Evolutionary conservation across 2,888 invertebrate species (phyloP).

Genomic region (Euspilapteryx auroguttella): DNA sequence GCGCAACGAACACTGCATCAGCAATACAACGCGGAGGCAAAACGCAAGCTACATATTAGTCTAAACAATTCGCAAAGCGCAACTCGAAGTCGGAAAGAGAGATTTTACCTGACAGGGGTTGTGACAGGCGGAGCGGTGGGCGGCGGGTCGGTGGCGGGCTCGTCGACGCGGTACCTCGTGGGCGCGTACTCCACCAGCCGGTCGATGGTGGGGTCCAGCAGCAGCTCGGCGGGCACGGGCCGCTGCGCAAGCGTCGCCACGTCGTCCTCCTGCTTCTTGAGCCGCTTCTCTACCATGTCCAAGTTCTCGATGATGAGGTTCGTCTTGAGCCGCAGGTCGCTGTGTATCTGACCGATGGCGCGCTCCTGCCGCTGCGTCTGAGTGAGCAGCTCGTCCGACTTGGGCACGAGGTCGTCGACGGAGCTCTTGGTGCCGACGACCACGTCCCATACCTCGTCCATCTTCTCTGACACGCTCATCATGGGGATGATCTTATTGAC

Average conservation of each 20-base stretch:
- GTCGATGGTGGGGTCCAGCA: slow-evolving; percentile 75
- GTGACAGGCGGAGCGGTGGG: slow-evolving; percentile 32
- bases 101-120: slow-evolving; percentile 47
- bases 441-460: slow-evolving; percentile 91
- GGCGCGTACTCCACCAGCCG: slow-evolving; percentile 78
- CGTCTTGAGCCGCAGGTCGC: slow-evolving; percentile 77
- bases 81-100: too few species aligned
- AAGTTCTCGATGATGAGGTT: slow-evolving; percentile 86
- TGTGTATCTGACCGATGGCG: slow-evolving; percentile 84
- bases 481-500: slow-evolving; percentile 84
- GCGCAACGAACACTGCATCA: slow-evolving; percentile 8
- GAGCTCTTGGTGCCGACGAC: slow-evolving; percentile 88
- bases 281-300: slow-evolving; percentile 80
- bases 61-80: too few species aligned
- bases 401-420: slow-evolving; percentile 82
- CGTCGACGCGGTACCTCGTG: slow-evolving; percentile 62
- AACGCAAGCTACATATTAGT: too few species aligned
- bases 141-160: slow-evolving; percentile 32
- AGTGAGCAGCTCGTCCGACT: slow-evolving; percentile 81
- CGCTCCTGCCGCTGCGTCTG: slow-evolving; percentile 86
- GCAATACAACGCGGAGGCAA: too few species aligned
- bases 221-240: slow-evolving; percentile 71
- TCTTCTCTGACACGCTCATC: slow-evolving; percentile 83
- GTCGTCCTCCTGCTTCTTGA: slow-evolving; percentile 85
- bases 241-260: slow-evolving; percentile 77